A percentile compares a stretch with the other conserved stretches of the same genome.
These are phyloP conservation scores for Lasioglossum villosulum DNA, from an alignment of 2,888 invertebrate species.

Conservation along the genomic window DNA sequence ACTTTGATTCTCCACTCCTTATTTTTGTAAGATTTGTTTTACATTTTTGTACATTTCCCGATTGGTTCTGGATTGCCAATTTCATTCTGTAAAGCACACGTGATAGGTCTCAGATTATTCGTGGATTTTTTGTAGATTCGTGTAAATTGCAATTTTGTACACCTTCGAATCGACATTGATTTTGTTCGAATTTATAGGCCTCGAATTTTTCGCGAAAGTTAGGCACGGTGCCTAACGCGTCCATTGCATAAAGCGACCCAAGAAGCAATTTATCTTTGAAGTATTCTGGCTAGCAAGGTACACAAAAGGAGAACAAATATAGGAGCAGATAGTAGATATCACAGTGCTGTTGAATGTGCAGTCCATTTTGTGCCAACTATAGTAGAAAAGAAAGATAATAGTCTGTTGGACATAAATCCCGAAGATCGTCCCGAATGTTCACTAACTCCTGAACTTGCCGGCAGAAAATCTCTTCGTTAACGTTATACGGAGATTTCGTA, in stretches of 20 bases:
- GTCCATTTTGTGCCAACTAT: conserved; percentile 10
- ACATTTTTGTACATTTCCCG: neutral
- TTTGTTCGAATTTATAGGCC: neutral
- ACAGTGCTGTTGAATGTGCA: conserved; percentile 4
- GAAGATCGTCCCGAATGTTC: conserved; percentile 1
- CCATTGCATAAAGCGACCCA: neutral
- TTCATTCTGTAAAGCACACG: neutral
- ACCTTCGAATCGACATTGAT: neutral
- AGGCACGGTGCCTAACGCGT: neutral
- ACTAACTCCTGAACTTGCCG: neutral
- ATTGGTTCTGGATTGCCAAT: neutral
- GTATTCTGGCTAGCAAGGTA: neutral
- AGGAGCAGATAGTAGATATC: conserved; percentile 6
- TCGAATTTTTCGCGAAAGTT: neutral
- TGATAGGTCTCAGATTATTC: neutral
- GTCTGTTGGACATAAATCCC: conserved; percentile 8
- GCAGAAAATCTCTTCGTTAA: conserved; percentile 4
- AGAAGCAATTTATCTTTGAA: conserved; percentile 3
- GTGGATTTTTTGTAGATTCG: neutral
- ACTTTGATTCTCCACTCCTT: neutral
- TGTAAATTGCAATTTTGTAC: no score
- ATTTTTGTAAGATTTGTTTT: neutral
- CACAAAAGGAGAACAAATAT: conserved; percentile 4
- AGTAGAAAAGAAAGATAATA: conserved; percentile 12
- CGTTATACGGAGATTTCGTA: neutral